A percentile compares a stretch with the other conserved stretches of the same genome.
phyloP scores from a whole-genome alignment of 2,797 vertebrate genomes.

The Lophotriccus pileatus region DNA sequence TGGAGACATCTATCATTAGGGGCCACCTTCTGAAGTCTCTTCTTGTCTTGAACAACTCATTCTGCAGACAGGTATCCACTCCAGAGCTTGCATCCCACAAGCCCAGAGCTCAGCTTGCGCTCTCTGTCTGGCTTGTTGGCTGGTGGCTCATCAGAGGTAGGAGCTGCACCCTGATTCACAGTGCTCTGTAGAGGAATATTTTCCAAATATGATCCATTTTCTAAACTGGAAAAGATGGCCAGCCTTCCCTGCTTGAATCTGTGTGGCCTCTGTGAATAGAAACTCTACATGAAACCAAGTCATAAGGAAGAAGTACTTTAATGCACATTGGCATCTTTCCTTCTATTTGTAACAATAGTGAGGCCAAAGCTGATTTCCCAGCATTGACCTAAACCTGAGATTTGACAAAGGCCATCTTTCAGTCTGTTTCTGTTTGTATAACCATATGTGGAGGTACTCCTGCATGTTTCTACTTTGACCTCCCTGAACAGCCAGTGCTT shows the following conservation, averaged over 20 bases:
- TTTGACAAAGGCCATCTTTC: neutral
- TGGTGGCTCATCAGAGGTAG: accelerated
- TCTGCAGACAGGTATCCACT: neutral
- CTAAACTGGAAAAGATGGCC: neutral
- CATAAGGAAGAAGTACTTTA: neutral
- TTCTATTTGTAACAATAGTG: accelerated
- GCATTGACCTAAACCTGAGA: neutral
- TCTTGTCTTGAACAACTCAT: neutral
- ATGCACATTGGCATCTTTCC: neutral
- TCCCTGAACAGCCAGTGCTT: neutral
- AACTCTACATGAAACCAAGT: neutral
- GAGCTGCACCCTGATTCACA: neutral
- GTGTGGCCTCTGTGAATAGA: neutral
- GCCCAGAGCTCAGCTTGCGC: neutral
- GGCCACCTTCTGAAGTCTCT: neutral
- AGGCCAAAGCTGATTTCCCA: neutral
- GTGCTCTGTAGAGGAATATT: neutral
- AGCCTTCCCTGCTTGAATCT: neutral
- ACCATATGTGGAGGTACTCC: accelerated
- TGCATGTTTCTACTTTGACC: neutral
- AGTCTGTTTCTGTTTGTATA: neutral
- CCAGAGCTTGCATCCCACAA: neutral
- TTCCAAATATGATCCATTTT: neutral
- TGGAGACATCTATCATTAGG: neutral
- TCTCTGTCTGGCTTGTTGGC: accelerated